Conservation (phyloP, 2,888 invertebrate species). For the Nephrotoma appendiculata region DNA sequence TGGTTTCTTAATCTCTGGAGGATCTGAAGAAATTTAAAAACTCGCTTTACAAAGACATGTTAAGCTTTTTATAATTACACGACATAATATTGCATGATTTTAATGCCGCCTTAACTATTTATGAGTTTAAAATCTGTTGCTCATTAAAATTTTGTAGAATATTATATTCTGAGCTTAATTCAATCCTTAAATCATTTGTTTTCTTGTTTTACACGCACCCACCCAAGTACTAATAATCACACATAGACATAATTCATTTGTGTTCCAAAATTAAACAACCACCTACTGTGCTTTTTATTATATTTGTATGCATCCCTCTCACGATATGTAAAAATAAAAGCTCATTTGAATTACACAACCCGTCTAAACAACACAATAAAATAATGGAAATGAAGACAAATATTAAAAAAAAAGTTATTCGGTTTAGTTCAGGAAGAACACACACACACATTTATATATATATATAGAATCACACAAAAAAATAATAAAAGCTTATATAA, state of each 20-base stretch:
- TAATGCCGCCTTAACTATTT: no score
- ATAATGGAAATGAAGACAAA: neutral
- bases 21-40: neutral
- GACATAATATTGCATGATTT: no score
- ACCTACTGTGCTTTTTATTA: neutral
- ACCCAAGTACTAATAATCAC: neutral
- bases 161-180: no score
- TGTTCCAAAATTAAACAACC: neutral
- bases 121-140: no score
- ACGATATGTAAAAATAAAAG: neutral
- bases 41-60: neutral
- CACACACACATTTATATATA: no score
- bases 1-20: neutral
- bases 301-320: neutral
- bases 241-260: neutral
- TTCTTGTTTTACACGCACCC: neutral
- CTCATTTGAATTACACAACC: neutral
- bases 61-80: no score
- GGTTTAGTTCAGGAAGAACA: neutral
- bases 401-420: neutral
- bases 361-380: neutral
- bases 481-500: neutral
- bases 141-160: no score
- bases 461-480: neutral
- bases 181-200: neutral